phyloP scores from a whole-genome alignment of 2,888 invertebrate genomes.

The Agelastica alni region DNA sequence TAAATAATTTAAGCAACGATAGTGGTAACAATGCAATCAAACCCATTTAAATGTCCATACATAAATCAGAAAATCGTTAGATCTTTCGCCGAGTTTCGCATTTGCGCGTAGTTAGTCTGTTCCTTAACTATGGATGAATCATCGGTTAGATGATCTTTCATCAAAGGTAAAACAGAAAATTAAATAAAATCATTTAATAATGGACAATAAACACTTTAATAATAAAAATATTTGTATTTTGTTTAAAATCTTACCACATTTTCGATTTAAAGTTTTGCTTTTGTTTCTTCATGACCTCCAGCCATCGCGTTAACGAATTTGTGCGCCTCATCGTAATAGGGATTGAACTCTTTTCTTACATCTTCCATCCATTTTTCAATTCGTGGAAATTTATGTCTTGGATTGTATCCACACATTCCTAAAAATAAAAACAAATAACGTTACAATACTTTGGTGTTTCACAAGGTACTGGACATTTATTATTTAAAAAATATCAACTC shows the following conservation, averaged over 20 bases:
- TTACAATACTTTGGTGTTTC: no score
- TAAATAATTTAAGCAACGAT: no score
- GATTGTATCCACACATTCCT: slow-evolving; percentile 73
- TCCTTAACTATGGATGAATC: no score
- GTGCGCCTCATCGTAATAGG: slow-evolving; percentile 67
- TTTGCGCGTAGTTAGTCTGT: no score
- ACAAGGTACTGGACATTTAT: no score
- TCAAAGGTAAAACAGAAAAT: not conserved
- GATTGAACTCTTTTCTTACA: slow-evolving; percentile 65
- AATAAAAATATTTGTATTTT: not conserved
- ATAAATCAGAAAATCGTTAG: no score
- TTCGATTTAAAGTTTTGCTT: slow-evolving; percentile 6
- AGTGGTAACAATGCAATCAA: no score
- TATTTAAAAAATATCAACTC: no score
- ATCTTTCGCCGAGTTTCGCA: no score
- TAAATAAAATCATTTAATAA: not conserved
- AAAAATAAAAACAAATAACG: slow-evolving; percentile 20
- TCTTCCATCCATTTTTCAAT: slow-evolving; percentile 68
- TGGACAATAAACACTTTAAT: not conserved
- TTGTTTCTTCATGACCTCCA: not conserved
- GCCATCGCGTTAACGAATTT: slow-evolving; percentile 9
- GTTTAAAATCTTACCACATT: no score
- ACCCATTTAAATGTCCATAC: no score
- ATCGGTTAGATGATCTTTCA: no score
- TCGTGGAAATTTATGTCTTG: slow-evolving; percentile 63